Percentiles rank a stretch among this genome's conserved stretches.
Conservation (phyloP, 2,113 vertebrate genomes). For the Arizona elegans region DNA sequence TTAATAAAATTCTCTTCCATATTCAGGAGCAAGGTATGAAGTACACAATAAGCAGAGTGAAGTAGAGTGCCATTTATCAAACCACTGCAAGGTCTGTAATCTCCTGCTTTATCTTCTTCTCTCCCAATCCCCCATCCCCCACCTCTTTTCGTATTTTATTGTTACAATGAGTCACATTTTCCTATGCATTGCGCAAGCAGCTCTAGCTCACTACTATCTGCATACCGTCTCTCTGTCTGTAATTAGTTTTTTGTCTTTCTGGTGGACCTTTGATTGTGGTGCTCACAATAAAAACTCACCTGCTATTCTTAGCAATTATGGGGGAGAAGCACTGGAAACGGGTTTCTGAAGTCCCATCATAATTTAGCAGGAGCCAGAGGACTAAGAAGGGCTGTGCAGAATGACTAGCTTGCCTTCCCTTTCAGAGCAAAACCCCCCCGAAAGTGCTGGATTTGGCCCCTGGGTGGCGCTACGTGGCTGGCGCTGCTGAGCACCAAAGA, state of each 20-base stretch:
- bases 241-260: conserved; percentile 61
- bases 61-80: conserved; percentile 84
- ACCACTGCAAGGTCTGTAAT: conserved; percentile 78
- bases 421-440: conserved; percentile 51
- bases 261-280: conserved; percentile 57
- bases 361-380: conserved; percentile 32
- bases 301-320: conserved; percentile 2
- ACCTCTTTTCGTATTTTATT: conserved; percentile 75
- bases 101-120: conserved; percentile 75
- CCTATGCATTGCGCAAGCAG: conserved; percentile 62
- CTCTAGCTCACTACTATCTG: conserved; percentile 46
- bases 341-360: conserved; percentile 34
- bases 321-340: conserved; percentile 23
- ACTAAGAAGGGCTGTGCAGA: conserved; percentile 25
- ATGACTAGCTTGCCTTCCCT: conserved; percentile 23
- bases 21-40: conserved; percentile 89
- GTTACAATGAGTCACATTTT: conserved; percentile 74
- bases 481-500: conserved; percentile 52
- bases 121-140: conserved; percentile 40
- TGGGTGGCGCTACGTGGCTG: conserved; percentile 75
- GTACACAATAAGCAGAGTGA: conserved; percentile 80
- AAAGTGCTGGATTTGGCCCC: conserved; percentile 66
- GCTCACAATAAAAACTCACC: conserved; percentile 23
- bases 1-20: conserved; percentile 99
- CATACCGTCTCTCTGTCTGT: conserved; percentile 43